Conservation (phyloP, 30 jellyfish, hydroid and myxozoan genomes). For the Hydractinia echinata region DNA sequence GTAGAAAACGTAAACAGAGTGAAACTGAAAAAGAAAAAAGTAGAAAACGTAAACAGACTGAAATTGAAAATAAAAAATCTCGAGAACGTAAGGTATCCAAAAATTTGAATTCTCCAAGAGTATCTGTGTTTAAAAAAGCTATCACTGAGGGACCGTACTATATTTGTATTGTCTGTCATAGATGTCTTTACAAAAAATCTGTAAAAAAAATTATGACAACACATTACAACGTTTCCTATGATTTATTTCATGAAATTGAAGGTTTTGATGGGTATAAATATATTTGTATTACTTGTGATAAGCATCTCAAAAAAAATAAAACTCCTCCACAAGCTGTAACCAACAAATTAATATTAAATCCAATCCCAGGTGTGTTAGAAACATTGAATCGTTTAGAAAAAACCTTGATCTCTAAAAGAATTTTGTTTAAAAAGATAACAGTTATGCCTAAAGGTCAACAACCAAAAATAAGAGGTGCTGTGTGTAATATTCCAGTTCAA, state of each 20-base stretch:
- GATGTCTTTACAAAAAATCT: constrained; percentile 26
- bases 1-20: too few species aligned
- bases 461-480: constrained; percentile 29
- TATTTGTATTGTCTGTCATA: constrained; percentile 31
- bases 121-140: background rate
- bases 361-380: background rate
- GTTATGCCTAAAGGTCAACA: constrained; percentile 35
- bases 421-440: constrained; percentile 10
- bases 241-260: background rate
- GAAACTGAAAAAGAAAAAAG: too few species aligned
- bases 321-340: constrained; percentile 33
- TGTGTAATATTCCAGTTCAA: constrained; percentile 37
- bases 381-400: background rate
- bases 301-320: constrained; percentile 8
- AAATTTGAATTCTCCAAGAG: too few species aligned
- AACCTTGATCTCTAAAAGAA: constrained; percentile 11
- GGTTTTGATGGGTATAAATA: background rate
- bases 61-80: too few species aligned
- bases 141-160: constrained; percentile 31
- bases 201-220: constrained; percentile 12
- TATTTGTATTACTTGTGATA: constrained; percentile 26
- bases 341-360: background rate
- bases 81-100: too few species aligned
- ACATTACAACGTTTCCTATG: background rate
- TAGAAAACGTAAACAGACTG: too few species aligned